These are phyloP conservation scores for Mastomys coucha DNA, from an alignment of 2,113 vertebrate species.

Conservation along the genomic window DNA sequence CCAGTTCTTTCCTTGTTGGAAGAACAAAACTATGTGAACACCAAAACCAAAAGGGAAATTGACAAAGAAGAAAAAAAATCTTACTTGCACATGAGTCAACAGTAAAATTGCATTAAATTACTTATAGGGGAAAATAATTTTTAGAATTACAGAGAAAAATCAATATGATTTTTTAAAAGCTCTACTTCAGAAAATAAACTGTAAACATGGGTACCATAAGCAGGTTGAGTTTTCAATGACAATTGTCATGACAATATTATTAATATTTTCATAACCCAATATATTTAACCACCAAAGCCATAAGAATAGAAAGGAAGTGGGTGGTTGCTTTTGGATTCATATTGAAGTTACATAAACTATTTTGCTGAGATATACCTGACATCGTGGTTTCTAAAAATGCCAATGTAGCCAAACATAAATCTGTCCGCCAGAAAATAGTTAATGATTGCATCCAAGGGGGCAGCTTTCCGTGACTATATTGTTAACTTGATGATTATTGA, in stretches of 20 bases:
- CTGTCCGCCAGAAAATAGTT: slow-evolving; percentile 53
- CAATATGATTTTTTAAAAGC: neutral
- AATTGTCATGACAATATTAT: neutral
- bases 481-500: slow-evolving; percentile 75
- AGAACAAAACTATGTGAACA: neutral
- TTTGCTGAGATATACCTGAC: neutral
- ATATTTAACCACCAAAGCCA: neutral
- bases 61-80: slow-evolving; percentile 11
- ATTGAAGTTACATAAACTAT: neutral
- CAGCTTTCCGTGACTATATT: slow-evolving; percentile 55
- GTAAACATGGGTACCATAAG: neutral
- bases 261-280: neutral
- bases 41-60: slow-evolving; percentile 5
- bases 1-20: neutral
- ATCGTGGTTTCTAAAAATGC: slow-evolving; percentile 11
- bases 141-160: slow-evolving; percentile 43
- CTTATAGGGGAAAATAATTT: neutral
- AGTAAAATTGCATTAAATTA: neutral
- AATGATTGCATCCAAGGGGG: slow-evolving; percentile 76
- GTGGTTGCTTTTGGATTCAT: neutral
- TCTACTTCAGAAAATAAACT: slow-evolving; percentile 16
- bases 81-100: neutral
- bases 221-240: slow-evolving; percentile 25
- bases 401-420: slow-evolving; percentile 60
- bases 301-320: neutral